phyloP scores from a whole-genome alignment of 2,888 invertebrate genomes.

The Didymodactylos carnosus region DNA sequence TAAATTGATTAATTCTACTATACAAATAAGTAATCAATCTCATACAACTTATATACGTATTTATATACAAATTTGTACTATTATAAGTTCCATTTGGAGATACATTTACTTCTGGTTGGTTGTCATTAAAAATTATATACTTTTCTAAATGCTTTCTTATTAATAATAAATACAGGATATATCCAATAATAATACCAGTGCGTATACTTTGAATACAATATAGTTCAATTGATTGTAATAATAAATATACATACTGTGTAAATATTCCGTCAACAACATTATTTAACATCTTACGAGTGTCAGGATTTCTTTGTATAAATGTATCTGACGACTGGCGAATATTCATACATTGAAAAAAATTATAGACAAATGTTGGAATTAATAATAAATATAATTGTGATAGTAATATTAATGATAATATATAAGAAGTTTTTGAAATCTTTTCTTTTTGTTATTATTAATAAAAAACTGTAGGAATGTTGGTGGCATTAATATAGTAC shows the following conservation, averaged over 20 bases:
- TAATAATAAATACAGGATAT: background rate
- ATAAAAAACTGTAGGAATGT: background rate
- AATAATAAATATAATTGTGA: background rate
- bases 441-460: background rate
- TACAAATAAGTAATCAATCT: background rate
- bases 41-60: background rate
- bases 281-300: background rate
- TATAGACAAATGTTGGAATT: background rate
- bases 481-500: background rate
- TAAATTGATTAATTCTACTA: background rate
- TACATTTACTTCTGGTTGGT: background rate
- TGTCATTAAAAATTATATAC: background rate
- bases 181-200: background rate
- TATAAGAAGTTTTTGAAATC: background rate
- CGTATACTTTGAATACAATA: background rate
- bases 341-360: background rate
- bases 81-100: background rate
- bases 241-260: background rate
- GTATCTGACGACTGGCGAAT: background rate
- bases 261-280: background rate
- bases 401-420: background rate
- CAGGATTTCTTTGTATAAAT: background rate
- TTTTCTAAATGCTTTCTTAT: background rate
- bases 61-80: background rate
- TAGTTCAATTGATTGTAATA: background rate